phyloP scores from a whole-genome alignment of 2,113 vertebrate genomes.

The Cephalopholis sonnerati region DNA sequence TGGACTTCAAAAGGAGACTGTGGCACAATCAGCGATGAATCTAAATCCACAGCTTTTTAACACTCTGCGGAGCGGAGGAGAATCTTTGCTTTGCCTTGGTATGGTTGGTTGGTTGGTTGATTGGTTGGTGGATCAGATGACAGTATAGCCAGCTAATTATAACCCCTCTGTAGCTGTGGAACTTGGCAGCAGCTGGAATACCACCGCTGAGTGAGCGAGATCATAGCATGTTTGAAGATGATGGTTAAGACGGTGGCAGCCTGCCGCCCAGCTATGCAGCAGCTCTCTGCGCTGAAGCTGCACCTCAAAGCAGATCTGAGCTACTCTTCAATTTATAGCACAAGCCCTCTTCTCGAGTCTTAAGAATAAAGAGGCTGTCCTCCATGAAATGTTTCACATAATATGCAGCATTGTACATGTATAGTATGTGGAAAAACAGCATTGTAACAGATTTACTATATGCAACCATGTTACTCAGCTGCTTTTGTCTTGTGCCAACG shows the following conservation, averaged over 20 bases:
- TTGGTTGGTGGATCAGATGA: constrained; percentile 56
- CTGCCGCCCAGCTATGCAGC: constrained; percentile 18
- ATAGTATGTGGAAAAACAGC: constrained; percentile 3
- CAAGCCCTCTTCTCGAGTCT: constrained; percentile 37
- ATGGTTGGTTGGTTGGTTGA: constrained; percentile 31
- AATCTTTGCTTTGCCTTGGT: constrained; percentile 25
- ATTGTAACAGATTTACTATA: neutral
- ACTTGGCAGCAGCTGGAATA: constrained; percentile 69
- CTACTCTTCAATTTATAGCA: constrained; percentile 57
- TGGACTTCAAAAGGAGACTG: constrained; percentile 64
- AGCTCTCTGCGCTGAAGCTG: constrained; percentile 46
- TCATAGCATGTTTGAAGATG: constrained; percentile 75
- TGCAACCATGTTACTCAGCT: neutral
- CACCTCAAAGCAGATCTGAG: constrained; percentile 65
- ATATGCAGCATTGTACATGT: neutral
- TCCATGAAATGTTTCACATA: constrained; percentile 36
- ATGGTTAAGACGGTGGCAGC: constrained; percentile 51
- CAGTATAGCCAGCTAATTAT: constrained; percentile 74
- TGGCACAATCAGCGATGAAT: constrained; percentile 59
- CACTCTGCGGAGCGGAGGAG: constrained; percentile 21
- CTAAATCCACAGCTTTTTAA: constrained; percentile 55
- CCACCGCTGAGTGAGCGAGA: constrained; percentile 49
- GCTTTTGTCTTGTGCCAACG: constrained; percentile 27
- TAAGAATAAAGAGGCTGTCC: constrained; percentile 23
- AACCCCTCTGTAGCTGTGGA: constrained; percentile 69